Percentiles rank a stretch among this genome's conserved stretches.
phyloP scores from a whole-genome alignment of 2,113 vertebrate species.

The Athene noctua region DNA sequence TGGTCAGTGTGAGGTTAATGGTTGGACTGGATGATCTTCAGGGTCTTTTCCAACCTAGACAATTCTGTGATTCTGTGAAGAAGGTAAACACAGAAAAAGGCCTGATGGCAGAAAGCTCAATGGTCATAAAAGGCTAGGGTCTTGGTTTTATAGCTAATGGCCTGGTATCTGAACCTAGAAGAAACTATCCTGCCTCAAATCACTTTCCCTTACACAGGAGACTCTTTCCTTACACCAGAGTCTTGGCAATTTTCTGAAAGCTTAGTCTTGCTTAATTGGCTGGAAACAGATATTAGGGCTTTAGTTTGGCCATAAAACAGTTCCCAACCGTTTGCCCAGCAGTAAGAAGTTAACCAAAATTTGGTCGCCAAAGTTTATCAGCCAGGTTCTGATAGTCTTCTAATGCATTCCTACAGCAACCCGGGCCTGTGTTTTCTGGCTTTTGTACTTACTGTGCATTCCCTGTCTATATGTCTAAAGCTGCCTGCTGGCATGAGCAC shows the following conservation, averaged over 20 bases:
- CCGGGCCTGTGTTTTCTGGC: not conserved
- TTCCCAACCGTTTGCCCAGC: not conserved
- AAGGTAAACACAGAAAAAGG: not conserved
- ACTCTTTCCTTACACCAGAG: not conserved
- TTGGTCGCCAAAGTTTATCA: not conserved
- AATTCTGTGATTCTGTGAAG: not conserved
- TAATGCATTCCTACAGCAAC: not conserved
- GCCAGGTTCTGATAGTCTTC: not conserved
- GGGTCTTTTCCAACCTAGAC: too few species aligned
- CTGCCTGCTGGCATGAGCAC: not conserved
- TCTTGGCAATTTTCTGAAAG: not conserved
- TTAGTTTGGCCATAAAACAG: not conserved
- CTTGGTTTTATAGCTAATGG: not conserved
- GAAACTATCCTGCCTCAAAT: not conserved
- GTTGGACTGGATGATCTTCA: too few species aligned
- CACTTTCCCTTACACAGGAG: not conserved
- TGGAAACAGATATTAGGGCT: not conserved
- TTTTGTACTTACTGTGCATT: not conserved
- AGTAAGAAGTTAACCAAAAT: not conserved
- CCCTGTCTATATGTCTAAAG: not conserved
- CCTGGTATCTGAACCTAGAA: not conserved
- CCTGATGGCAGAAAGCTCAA: not conserved
- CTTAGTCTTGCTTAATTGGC: not conserved
- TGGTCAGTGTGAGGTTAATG: too few species aligned
- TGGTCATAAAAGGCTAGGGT: not conserved